Base-by-base conservation (phyloP, 2,113 vertebrate species). In the Brachionichthys hirsutus region DNA sequence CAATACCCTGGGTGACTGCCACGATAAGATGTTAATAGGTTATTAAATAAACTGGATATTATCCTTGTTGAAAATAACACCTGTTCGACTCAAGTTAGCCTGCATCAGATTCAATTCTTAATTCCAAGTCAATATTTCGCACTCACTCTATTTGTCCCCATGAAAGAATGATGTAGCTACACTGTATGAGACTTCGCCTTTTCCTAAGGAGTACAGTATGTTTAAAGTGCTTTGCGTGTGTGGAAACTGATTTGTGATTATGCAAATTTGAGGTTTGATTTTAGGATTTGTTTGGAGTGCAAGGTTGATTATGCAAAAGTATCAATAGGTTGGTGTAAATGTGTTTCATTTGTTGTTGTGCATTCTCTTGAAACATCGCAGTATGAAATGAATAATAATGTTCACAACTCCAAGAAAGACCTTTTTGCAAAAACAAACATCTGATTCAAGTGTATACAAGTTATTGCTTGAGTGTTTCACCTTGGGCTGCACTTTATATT, bases 1-100 rank as follows among this genome's bases (percentile, higher is more conserved):
- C 80, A 59, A 74, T 86, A n/a, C 75, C 68, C 70, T 71, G 65
- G 24, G 72, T 77, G 67, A 44, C 64, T 77, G 77, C 81, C 70
- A 65, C 54, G 57, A 86, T 85, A 83, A 88, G 88, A 87, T 85
- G 82, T 87, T 54, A 52, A 53, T 73, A 69, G 58, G 54, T 59
- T 69, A 76, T 84, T 24, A 35, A 73, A 62, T 61, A 68, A 68
- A 41, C 67, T 59, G 52, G 48, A 74, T 71, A 69, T 64, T 45
- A 60, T 45, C 62, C 59, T 78, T 66, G 46, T 78, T 67, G 60
- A 47, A 75, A 85, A 80, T 62, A 78, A 75, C 45, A 62, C 45
- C 6, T 2, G 66, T 24, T n/a, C 51, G 43, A 58, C 12, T 48
- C 61, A 69, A 75, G 54, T 75, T 79, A 64, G 51, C 48, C 52